phyloP scores from a whole-genome alignment of 2,113 vertebrate genomes.

The Lasiurus cinereus region DNA sequence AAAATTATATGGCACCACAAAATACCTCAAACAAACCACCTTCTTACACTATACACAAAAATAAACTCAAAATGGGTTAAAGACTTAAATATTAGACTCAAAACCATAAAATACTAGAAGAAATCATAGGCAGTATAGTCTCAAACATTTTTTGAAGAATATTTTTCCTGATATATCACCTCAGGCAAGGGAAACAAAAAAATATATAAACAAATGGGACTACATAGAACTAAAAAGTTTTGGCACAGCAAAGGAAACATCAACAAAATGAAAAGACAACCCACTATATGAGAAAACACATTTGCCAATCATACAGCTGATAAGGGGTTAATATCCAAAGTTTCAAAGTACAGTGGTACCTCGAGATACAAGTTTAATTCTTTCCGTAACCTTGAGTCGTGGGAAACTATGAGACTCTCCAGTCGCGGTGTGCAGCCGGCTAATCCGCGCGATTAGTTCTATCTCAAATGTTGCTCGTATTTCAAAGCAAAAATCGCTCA shows the following conservation, averaged over 20 bases:
- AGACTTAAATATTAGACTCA: not conserved
- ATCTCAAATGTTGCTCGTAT: too few relatives aligned
- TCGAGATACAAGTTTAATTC: too few relatives aligned
- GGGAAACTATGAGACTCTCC: too few relatives aligned
- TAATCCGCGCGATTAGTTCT: too few relatives aligned
- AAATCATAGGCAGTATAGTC: not conserved
- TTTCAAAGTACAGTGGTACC: not conserved
- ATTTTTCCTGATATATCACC: not conserved
- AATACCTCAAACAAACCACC: not conserved
- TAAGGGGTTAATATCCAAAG: not conserved
- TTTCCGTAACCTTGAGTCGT: too few relatives aligned
- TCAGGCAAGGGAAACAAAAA: not conserved
- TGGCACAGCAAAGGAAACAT: not conserved
- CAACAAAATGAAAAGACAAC: not conserved
- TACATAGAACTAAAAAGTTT: not conserved
- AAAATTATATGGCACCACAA: not conserved
- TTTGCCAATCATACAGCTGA: not conserved
- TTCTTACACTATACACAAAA: not conserved
- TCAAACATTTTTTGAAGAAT: not conserved
- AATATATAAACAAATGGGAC: not conserved
- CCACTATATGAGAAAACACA: not conserved
- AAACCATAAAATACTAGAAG: not conserved
- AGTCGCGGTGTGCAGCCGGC: too few relatives aligned
- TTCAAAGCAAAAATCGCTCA: too few relatives aligned
- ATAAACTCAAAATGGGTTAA: not conserved